Conservation (phyloP, 2,888 invertebrate genomes). For the Gastrophysa polygoni region DNA sequence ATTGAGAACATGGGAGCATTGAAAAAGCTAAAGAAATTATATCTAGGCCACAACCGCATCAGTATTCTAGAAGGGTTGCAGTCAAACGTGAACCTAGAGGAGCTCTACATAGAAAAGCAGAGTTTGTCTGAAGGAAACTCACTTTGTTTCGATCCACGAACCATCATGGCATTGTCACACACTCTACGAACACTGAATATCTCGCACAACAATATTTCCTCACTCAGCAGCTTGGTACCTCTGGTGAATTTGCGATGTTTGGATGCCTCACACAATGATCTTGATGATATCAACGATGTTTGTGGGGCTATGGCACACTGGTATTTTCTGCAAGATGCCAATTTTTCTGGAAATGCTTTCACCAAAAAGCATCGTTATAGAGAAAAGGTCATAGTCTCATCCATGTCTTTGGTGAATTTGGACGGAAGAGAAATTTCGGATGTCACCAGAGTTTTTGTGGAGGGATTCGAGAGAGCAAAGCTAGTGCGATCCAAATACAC, state of each 20-base stretch:
- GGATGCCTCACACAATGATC: conserved; percentile 64
- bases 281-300: conserved; percentile 63
- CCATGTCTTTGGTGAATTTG: conserved; percentile 65
- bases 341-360: conserved; percentile 70
- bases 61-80: conserved; percentile 73
- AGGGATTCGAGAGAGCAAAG: conserved; percentile 66
- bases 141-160: conserved; percentile 72
- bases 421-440: conserved; percentile 67
- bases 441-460: conserved; percentile 66
- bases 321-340: conserved; percentile 62
- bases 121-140: conserved; percentile 62
- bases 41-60: conserved; percentile 72
- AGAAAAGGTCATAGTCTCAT: conserved; percentile 70
- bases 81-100: conserved; percentile 64
- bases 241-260: conserved; percentile 63
- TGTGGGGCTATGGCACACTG: conserved; percentile 64
- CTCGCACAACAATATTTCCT: conserved; percentile 66
- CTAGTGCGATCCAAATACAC: conserved; percentile 37
- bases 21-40: conserved; percentile 75
- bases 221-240: conserved; percentile 62
- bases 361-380: conserved; percentile 68
- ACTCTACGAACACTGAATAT: conserved; percentile 67
- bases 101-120: conserved; percentile 74
- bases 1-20: conserved; percentile 74
- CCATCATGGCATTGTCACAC: conserved; percentile 62